These are phyloP conservation scores for Pituophis catenifer DNA, from an alignment of 2,113 vertebrate species.

Conservation along the genomic window DNA sequence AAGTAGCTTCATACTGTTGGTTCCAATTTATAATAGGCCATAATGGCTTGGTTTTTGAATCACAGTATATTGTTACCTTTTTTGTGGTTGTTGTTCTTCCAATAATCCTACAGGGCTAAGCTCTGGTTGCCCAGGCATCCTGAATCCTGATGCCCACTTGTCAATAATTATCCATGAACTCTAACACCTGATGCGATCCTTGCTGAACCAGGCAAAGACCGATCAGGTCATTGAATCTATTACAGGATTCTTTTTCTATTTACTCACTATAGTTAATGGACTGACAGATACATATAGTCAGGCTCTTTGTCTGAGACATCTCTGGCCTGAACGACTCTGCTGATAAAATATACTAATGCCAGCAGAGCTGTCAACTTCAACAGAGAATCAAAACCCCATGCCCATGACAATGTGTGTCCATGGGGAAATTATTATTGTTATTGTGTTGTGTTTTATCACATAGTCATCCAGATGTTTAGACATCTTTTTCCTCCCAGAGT, in stretches of 20 bases:
- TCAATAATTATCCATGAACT: neutral
- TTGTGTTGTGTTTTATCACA: neutral
- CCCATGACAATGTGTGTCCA: neutral
- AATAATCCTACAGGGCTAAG: no score
- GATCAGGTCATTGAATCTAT: neutral
- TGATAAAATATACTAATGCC: neutral
- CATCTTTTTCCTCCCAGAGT: no score
- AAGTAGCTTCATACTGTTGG: neutral
- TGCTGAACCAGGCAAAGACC: neutral
- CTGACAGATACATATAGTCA: neutral
- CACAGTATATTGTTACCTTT: neutral
- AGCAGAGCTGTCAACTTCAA: neutral
- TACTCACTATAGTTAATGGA: neutral
- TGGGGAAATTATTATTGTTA: neutral
- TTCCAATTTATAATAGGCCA: neutral
- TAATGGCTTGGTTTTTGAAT: neutral
- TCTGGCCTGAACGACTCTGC: neutral
- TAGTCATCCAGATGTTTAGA: neutral
- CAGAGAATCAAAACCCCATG: neutral
- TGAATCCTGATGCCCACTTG: neutral
- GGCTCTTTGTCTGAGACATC: neutral
- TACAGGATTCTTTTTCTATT: neutral
- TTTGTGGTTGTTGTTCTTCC: no score
- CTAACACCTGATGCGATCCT: neutral
- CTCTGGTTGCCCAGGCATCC: no score